A percentile compares a stretch with the other conserved stretches of the same genome.
Conservation (phyloP, 2,888 invertebrate genomes). For the Macrophya annulata region DNA sequence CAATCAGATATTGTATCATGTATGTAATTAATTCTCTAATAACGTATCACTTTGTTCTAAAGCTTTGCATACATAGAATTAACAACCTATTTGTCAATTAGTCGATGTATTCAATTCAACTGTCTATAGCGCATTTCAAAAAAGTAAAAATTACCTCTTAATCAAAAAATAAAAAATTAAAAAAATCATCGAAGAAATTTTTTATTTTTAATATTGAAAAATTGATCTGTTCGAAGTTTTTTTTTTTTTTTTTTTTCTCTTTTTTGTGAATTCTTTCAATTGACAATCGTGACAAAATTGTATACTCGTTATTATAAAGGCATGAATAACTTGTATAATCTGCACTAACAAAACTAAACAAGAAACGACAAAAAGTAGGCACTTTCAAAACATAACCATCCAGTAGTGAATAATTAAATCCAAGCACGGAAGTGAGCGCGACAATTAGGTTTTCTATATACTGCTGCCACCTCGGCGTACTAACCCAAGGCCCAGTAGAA, state of each 20-base stretch:
- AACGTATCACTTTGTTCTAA: constrained; percentile 9
- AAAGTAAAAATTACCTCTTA: neutral
- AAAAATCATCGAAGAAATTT: neutral
- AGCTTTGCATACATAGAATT: constrained; percentile 6
- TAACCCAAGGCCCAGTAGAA: neutral
- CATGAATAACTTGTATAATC: neutral
- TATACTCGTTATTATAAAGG: neutral
- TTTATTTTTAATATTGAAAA: neutral
- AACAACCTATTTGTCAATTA: constrained; percentile 34
- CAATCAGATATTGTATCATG: constrained; percentile 24
- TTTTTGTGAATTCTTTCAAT: neutral
- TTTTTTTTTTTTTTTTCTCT: neutral
- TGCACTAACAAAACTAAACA: neutral
- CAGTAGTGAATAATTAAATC: constrained; percentile 38
- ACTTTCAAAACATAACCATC: constrained; percentile 8
- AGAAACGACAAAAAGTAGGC: constrained; percentile 5
- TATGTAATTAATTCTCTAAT: constrained; percentile 39
- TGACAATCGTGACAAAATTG: neutral
- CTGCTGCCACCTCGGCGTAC: neutral
- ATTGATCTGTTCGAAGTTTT: too few relatives aligned
- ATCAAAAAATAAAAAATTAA: neutral
- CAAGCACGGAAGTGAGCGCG: constrained; percentile 41
- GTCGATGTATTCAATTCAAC: constrained; percentile 19
- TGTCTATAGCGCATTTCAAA: neutral
- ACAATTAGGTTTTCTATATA: constrained; percentile 48